Evolutionary conservation across 2,888 invertebrate genomes (phyloP).

Genomic region (Cantharis nigra): DNA sequence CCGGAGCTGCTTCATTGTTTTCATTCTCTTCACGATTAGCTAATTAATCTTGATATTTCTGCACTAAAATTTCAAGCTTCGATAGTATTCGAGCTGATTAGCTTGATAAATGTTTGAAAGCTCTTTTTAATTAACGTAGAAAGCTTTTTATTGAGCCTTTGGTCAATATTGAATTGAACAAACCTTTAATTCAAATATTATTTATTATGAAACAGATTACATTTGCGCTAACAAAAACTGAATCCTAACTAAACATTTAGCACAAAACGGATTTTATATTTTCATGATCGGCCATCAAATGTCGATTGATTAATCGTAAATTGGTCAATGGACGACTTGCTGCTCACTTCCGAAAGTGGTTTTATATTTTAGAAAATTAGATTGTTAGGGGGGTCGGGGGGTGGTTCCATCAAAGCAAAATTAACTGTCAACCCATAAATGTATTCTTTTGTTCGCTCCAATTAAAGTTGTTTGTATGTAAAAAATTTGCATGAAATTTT

Average conservation of each 20-base stretch:
- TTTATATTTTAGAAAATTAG: too few relatives aligned
- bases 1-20: not conserved
- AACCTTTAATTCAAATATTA: not conserved
- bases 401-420: not conserved
- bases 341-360: too few relatives aligned
- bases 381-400: not conserved
- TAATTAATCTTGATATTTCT: not conserved
- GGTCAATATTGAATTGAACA: not conserved
- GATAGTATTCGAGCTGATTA: too few relatives aligned
- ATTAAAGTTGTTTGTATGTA: slow-evolving; percentile 7
- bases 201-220: not conserved
- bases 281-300: not conserved
- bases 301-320: too few relatives aligned
- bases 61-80: too few relatives aligned
- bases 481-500: slow-evolving; percentile 13
- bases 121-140: not conserved
- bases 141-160: not conserved
- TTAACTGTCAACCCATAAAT: slow-evolving; percentile 9
- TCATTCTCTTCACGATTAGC: not conserved
- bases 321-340: too few relatives aligned
- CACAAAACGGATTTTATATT: not conserved
- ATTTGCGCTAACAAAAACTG: not conserved
- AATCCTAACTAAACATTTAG: not conserved
- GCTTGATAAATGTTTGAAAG: not conserved
- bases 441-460: slow-evolving; percentile 8